These are phyloP conservation scores for Campoletis sonorensis DNA, from an alignment of 1,140 invertebrate genomes.

Conservation along the genomic window DNA sequence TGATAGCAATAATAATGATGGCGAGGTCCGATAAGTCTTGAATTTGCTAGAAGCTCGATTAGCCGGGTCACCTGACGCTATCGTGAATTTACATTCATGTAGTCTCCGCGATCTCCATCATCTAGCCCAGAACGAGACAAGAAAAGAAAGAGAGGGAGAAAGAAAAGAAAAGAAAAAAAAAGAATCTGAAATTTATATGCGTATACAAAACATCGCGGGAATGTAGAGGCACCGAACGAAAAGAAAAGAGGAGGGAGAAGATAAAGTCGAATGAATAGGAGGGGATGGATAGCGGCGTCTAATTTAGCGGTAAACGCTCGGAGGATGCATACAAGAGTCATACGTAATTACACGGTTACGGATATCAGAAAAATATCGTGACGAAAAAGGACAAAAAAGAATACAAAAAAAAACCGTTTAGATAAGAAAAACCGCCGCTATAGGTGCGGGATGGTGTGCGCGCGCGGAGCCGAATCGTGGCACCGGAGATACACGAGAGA, in stretches of 20 bases:
- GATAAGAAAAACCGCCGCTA: background rate
- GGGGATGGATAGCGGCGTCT: constrained; percentile 3
- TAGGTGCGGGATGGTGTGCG: background rate
- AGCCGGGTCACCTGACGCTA: constrained; percentile 10
- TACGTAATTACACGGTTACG: too few species aligned
- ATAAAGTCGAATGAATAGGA: background rate
- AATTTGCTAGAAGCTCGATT: background rate
- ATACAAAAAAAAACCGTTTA: background rate
- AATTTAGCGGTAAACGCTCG: background rate
- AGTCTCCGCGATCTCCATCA: background rate
- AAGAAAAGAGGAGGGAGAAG: background rate
- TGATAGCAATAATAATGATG: background rate
- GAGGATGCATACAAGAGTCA: too few species aligned
- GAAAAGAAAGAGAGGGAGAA: too few species aligned
- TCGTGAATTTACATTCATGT: background rate
- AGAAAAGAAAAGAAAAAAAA: background rate
- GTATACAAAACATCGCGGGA: constrained; percentile 11
- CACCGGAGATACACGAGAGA: background rate
- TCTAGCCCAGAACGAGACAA: too few species aligned
- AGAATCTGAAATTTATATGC: background rate
- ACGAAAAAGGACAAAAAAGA: background rate
- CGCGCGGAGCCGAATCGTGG: background rate
- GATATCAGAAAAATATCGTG: background rate
- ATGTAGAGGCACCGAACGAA: background rate
- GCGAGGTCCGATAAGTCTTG: background rate